Percentiles rank a stretch among this genome's conserved stretches.
Conservation (phyloP, 2,113 vertebrate genomes). For the Colius striatus region DNA sequence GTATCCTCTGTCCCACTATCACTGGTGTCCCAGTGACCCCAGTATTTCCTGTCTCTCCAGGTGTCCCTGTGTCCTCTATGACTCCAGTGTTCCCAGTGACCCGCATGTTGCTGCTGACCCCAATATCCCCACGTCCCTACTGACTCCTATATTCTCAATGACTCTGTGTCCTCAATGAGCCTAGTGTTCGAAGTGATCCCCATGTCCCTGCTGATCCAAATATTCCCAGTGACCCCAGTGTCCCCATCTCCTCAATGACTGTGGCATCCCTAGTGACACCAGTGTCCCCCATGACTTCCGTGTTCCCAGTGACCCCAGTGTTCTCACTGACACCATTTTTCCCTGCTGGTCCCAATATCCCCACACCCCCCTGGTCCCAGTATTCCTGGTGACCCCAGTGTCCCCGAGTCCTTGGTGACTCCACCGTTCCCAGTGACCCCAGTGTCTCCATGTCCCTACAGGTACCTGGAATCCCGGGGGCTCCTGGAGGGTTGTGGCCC, state of each 20-base stretch:
- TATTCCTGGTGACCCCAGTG: not conserved
- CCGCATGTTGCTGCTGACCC: not conserved
- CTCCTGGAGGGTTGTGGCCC: slow-evolving; percentile 74
- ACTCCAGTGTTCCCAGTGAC: not conserved
- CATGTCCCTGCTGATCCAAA: not conserved
- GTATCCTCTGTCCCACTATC: not conserved
- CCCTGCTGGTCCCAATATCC: not conserved
- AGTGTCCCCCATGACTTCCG: not conserved
- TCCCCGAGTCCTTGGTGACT: no score
- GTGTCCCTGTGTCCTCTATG: no score
- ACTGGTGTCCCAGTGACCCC: not conserved
- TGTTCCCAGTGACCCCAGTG: not conserved
- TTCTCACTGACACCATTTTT: not conserved
- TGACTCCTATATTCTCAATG: not conserved
- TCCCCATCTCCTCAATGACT: no score
- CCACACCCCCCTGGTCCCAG: not conserved
- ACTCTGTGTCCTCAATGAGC: not conserved
- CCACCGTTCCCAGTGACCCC: no score
- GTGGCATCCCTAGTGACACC: not conserved
- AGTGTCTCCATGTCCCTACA: not conserved
- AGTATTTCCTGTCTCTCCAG: not conserved
- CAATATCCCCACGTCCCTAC: not conserved
- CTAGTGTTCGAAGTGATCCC: not conserved
- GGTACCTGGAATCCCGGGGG: slow-evolving; percentile 79
- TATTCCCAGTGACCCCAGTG: not conserved